These are phyloP conservation scores for Cricetomys ansorgei DNA, from an alignment of 2,113 vertebrate species.

Conservation along the genomic window DNA sequence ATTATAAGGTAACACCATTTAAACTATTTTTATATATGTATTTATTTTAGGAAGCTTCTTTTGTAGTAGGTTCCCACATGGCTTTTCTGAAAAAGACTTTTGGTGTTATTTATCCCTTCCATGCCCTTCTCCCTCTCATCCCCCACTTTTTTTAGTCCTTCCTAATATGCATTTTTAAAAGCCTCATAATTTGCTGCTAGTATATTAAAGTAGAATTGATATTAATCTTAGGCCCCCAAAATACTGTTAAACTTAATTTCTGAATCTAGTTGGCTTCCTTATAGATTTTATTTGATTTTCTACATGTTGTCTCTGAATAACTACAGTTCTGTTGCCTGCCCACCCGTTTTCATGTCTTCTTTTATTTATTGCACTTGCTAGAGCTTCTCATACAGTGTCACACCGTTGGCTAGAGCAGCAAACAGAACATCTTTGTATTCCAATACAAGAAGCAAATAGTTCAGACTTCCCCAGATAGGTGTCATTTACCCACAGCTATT, in stretches of 20 bases:
- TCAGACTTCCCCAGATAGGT: not conserved
- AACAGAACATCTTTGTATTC: not conserved
- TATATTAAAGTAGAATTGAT: slow-evolving; percentile 8
- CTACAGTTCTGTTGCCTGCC: not conserved
- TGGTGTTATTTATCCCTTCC: not conserved
- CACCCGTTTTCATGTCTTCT: not conserved
- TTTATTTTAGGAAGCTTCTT: not conserved
- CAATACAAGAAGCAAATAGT: not conserved
- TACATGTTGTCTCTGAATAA: not conserved
- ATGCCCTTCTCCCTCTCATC: not conserved
- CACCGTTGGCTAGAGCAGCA: not conserved
- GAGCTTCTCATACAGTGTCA: not conserved
- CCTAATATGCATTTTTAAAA: not conserved
- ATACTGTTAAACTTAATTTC: not conserved
- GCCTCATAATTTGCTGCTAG: not conserved
- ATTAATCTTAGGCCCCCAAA: not conserved
- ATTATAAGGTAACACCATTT: not conserved
- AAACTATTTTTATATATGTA: not conserved
- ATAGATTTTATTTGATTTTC: not conserved
- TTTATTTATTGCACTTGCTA: not conserved
- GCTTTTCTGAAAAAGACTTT: not conserved
- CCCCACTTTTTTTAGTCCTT: not conserved
- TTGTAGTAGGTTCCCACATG: not conserved
- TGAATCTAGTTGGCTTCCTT: not conserved
- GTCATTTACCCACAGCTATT: not conserved